Conservation (phyloP, 2,113 vertebrate species). For the Melospiza georgiana region DNA sequence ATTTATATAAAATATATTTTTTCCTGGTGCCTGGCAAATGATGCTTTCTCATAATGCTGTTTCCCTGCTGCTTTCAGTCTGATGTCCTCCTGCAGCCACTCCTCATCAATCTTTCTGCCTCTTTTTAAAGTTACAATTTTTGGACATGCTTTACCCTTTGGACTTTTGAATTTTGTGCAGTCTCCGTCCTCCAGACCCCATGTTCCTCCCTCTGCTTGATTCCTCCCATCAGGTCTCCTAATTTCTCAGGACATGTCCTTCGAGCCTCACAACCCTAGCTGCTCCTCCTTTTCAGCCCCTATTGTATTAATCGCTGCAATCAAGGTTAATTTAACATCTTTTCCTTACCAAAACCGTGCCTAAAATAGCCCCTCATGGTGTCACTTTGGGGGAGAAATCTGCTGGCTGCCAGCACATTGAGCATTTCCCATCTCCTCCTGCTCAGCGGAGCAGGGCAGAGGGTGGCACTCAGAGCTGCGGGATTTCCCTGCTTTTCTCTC, state of each 20-base stretch:
- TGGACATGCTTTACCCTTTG: not conserved
- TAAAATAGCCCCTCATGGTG: constrained; percentile 47
- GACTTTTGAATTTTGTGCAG: not conserved
- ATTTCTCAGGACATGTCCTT: not conserved
- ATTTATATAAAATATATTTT: not conserved
- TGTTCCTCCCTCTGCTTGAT: not conserved
- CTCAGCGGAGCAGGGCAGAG: not conserved
- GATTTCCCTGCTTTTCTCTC: not conserved
- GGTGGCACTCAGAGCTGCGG: not conserved
- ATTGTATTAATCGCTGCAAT: not conserved
- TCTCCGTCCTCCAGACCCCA: not conserved
- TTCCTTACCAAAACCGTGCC: not conserved
- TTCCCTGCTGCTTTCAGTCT: not conserved
- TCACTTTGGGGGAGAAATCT: constrained; percentile 19
- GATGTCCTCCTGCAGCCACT: not conserved
- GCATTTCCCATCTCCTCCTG: not conserved
- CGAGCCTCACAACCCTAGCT: not conserved
- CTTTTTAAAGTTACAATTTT: not conserved
- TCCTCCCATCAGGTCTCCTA: not conserved
- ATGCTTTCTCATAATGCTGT: not conserved
- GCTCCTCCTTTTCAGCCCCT: not conserved
- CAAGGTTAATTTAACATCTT: constrained; percentile 16
- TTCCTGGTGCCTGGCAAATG: not conserved
- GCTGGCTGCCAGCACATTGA: not conserved
- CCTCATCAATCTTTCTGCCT: not conserved